These are phyloP conservation scores for Aldrovandia affinis DNA, from an alignment of 2,797 vertebrate genomes.

Conservation along the genomic window DNA sequence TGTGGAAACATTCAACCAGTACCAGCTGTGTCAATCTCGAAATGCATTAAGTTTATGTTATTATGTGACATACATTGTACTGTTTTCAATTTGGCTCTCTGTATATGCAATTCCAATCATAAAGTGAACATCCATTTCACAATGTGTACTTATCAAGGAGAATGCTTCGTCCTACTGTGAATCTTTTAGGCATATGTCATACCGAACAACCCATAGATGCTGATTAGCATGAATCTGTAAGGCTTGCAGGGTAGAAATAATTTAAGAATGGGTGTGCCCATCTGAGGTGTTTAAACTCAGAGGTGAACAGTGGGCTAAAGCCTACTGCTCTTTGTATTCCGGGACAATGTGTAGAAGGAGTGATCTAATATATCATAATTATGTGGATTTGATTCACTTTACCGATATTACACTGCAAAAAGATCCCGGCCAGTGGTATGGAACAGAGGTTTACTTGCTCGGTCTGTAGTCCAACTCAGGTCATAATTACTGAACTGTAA, in stretches of 20 bases:
- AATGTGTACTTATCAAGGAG: not conserved
- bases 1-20: not conserved
- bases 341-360: no score
- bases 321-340: no score
- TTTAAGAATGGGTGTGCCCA: no score
- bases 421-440: not conserved
- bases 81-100: constrained; percentile 33
- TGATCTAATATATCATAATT: no score
- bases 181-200: not conserved
- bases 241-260: no score
- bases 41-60: constrained; percentile 31
- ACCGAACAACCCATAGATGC: not conserved
- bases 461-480: not conserved
- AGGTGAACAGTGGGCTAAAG: no score
- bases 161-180: not conserved
- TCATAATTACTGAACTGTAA: not conserved
- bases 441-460: not conserved
- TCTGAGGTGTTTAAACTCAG: no score
- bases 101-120: constrained; percentile 25
- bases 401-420: no score
- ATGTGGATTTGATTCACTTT: no score
- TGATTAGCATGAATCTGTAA: no score
- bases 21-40: not conserved
- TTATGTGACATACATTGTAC: constrained; percentile 18
- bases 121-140: not conserved